Evolutionary conservation across 2,888 invertebrate genomes (phyloP).

Genomic region (Spodoptera exigua): DNA sequence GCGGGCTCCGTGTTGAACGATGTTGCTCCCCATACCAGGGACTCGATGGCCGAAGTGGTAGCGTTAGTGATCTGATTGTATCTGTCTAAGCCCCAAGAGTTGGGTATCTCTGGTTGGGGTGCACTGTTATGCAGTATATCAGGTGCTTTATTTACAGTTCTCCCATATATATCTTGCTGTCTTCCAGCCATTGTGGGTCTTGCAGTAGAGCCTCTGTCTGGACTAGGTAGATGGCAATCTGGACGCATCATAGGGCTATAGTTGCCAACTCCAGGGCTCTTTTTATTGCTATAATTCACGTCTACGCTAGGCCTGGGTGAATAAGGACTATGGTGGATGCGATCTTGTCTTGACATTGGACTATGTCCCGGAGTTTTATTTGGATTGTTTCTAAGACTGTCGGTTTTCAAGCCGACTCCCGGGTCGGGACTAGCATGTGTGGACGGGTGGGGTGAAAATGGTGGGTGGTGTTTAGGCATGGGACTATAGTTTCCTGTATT

Average conservation of each 20-base stretch:
- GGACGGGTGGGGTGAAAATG: constrained; percentile 84
- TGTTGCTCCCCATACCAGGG: constrained; percentile 77
- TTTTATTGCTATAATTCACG: constrained; percentile 75
- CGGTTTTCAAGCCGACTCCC: constrained; percentile 76
- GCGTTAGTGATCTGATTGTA: constrained; percentile 70
- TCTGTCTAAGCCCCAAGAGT: constrained; percentile 77
- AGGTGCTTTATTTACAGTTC: constrained; percentile 71
- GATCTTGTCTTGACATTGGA: constrained; percentile 84
- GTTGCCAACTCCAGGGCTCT: constrained; percentile 81
- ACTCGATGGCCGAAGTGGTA: constrained; percentile 72
- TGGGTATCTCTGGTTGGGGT: constrained; percentile 71
- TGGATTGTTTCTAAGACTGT: constrained; percentile 72
- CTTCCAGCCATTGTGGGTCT: constrained; percentile 65
- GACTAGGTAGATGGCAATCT: constrained; percentile 81
- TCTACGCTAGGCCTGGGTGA: constrained; percentile 84
- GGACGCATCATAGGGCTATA: constrained; percentile 83
- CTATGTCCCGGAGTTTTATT: constrained; percentile 83
- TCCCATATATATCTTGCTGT: constrained; percentile 73
- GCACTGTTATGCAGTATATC: constrained; percentile 71
- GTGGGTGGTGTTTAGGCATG: constrained; percentile 84
- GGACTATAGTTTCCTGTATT: constrained; percentile 85
- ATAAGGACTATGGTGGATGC: constrained; percentile 81
- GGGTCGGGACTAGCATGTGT: constrained; percentile 84
- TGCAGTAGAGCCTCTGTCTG: constrained; percentile 73
- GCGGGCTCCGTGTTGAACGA: constrained; percentile 66